phyloP scores from a whole-genome alignment of 1,140 invertebrate species.

The Conopomorpha cramerella region DNA sequence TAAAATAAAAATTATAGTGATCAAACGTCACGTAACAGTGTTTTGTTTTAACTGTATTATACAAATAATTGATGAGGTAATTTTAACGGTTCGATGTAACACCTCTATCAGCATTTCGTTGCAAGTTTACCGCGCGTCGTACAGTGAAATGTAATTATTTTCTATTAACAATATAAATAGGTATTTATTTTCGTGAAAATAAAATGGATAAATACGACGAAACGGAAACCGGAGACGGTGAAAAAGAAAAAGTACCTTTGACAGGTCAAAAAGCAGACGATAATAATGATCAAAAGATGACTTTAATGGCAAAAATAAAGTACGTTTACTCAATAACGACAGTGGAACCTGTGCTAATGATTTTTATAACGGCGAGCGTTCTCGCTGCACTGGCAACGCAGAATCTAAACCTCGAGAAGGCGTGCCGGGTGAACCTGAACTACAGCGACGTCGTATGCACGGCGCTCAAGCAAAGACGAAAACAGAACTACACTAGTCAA shows the following conservation, averaged over 20 bases:
- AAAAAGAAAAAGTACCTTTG: conserved; percentile 24
- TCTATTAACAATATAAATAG: not conserved
- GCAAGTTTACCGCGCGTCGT: too few relatives aligned
- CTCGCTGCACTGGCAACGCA: conserved; percentile 34
- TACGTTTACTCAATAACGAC: conserved; percentile 38
- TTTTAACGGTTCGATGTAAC: too few relatives aligned
- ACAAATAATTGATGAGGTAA: too few relatives aligned
- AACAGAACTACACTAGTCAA: conserved; percentile 30
- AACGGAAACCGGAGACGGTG: not conserved
- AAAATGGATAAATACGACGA: not conserved
- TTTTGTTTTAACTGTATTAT: too few relatives aligned
- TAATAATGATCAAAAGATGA: conserved; percentile 20
- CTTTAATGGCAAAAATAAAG: conserved; percentile 27
- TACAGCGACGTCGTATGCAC: conserved; percentile 33
- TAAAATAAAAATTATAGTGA: too few relatives aligned
- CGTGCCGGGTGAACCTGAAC: conserved; percentile 34
- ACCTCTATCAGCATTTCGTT: too few relatives aligned
- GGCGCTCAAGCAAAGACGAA: conserved; percentile 22
- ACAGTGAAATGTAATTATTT: too few relatives aligned
- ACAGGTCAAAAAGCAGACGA: conserved; percentile 23
- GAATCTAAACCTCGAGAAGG: conserved; percentile 49
- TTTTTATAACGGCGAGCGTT: conserved; percentile 42
- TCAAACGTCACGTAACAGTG: too few relatives aligned
- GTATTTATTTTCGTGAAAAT: not conserved
- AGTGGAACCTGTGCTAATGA: conserved; percentile 36